Conservation (phyloP, 2,797 vertebrate genomes). For the Hephaestus fuliginosus region DNA sequence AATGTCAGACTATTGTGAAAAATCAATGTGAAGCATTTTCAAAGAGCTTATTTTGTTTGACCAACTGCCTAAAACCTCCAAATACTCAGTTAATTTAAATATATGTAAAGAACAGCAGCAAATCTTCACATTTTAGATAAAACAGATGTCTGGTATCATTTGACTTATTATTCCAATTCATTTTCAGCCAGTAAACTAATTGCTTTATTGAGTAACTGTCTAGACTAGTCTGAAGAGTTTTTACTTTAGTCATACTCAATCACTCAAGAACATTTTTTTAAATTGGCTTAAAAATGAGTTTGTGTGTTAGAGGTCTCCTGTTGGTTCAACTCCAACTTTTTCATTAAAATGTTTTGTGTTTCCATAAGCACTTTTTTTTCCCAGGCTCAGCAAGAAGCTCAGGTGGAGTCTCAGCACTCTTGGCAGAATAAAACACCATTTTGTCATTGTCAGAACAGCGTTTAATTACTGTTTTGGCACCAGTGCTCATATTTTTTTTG, state of each 20-base stretch:
- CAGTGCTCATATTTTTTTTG: too few species aligned
- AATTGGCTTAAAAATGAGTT: neutral
- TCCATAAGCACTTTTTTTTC: conserved; percentile 5
- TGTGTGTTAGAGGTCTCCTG: neutral
- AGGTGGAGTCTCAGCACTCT: neutral
- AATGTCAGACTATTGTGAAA: too few species aligned
- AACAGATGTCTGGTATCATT: neutral
- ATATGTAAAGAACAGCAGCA: neutral
- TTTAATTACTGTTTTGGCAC: conserved; percentile 4
- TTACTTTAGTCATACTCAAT: too few species aligned
- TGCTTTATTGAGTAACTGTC: neutral
- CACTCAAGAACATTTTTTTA: neutral
- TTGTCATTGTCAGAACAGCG: too few species aligned
- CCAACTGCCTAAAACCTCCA: neutral
- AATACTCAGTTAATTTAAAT: neutral
- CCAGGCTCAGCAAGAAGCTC: neutral
- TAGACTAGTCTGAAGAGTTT: neutral
- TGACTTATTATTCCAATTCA: neutral
- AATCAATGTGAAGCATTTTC: neutral
- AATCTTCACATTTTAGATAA: neutral
- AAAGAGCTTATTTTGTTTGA: neutral
- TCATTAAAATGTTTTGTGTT: neutral
- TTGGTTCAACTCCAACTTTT: conserved; percentile 10
- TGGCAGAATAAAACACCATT: neutral
- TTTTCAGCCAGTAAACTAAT: neutral